phyloP scores from a whole-genome alignment of 2,888 invertebrate genomes.

The Lasioglossum marginatum region DNA sequence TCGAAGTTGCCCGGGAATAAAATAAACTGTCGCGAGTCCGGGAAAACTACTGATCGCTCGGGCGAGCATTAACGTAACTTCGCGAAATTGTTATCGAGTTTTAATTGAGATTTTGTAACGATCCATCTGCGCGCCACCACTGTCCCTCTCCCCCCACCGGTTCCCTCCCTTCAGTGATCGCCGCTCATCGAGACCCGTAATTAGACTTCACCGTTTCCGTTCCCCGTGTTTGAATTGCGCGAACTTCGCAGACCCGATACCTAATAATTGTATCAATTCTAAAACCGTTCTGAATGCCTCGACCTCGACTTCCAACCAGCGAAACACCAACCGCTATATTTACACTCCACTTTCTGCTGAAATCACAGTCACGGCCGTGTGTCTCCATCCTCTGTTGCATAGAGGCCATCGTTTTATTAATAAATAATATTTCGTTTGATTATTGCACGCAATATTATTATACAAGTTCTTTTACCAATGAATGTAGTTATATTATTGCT shows the following conservation, averaged over 20 bases:
- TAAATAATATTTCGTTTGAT: neutral
- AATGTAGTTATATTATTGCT: too few species aligned
- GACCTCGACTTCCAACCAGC: neutral
- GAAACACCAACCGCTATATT: neutral
- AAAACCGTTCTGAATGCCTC: conserved; percentile 6
- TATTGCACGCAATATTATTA: too few species aligned
- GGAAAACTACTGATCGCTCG: conserved; percentile 49
- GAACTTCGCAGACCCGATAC: neutral
- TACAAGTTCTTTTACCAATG: too few species aligned
- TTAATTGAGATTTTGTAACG: conserved; percentile 58
- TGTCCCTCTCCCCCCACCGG: too few species aligned
- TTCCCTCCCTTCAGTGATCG: neutral
- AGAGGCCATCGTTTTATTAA: neutral
- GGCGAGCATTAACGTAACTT: conserved; percentile 55
- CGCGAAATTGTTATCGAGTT: conserved; percentile 58
- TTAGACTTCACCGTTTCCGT: conserved; percentile 32
- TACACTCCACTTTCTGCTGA: neutral
- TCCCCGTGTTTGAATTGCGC: conserved; percentile 10
- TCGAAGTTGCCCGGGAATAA: conserved; percentile 58
- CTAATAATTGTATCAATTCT: conserved; percentile 7
- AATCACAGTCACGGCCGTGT: neutral
- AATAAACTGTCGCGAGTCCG: conserved; percentile 56
- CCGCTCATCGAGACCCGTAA: conserved; percentile 42
- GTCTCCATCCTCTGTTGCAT: neutral
- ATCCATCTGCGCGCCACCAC: conserved; percentile 7